These are phyloP conservation scores for Spisula subtruncata DNA, from an alignment of 2,888 invertebrate genomes.

Conservation along the genomic window DNA sequence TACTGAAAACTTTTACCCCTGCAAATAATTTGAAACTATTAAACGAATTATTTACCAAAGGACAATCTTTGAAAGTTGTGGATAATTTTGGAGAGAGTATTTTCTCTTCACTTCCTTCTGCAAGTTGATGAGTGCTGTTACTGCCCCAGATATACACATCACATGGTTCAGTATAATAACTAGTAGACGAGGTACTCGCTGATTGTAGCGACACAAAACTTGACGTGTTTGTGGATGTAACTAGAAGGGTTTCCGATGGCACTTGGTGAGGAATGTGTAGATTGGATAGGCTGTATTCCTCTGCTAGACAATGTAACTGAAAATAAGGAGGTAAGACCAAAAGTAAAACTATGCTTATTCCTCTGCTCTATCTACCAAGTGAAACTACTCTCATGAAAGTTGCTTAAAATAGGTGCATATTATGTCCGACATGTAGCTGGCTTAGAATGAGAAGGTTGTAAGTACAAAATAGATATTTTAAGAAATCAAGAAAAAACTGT, in stretches of 20 bases:
- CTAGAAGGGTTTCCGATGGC: not conserved
- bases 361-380: not conserved
- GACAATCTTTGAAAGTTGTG: conserved; percentile 90
- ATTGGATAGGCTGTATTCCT: conserved; percentile 84
- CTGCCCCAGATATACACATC: conserved; percentile 91
- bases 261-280: not conserved
- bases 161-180: conserved; percentile 74
- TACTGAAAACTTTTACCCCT: no score
- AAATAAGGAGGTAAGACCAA: not conserved
- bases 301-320: conserved; percentile 83
- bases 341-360: no score
- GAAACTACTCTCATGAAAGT: not conserved
- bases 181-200: conserved; percentile 40
- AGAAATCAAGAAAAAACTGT: no score
- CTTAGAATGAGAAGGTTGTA: no score
- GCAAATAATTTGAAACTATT: no score
- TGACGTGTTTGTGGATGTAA: not conserved
- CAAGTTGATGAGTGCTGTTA: conserved; percentile 91
- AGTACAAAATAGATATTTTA: no score
- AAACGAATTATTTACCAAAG: conserved; percentile 88
- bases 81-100: conserved; percentile 90
- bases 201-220: conserved; percentile 37
- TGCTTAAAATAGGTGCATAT: no score
- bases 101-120: conserved; percentile 90
- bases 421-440: no score